Conservation (phyloP, 2,113 vertebrate genomes). For the Ramphastos sulfuratus region DNA sequence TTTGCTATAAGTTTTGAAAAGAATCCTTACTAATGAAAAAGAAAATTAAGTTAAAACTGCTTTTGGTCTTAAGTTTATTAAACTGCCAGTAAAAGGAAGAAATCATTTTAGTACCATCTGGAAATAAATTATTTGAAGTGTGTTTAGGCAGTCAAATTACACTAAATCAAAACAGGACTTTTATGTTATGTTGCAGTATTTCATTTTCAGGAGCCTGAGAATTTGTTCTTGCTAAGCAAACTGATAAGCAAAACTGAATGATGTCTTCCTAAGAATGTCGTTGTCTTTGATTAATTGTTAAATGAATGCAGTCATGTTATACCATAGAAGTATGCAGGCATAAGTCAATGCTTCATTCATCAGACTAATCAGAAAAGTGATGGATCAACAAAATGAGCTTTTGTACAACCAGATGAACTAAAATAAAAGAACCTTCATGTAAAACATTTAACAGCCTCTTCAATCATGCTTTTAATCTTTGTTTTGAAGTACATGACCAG, state of each 20-base stretch:
- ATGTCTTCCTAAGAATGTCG: conserved; percentile 24
- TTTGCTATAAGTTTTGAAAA: background rate
- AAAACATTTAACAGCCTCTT: conserved; percentile 26
- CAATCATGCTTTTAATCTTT: conserved; percentile 28
- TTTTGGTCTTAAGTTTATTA: conserved; percentile 10
- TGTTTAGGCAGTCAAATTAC: conserved; percentile 29
- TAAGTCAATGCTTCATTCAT: conserved; percentile 52
- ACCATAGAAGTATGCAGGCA: background rate
- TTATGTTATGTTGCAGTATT: conserved; percentile 38
- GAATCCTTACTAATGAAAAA: background rate
- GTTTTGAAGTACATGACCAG: conserved; percentile 1
- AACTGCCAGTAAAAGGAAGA: background rate
- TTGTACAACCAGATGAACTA: conserved; percentile 36
- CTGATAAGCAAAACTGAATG: conserved; percentile 42
- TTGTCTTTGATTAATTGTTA: conserved; percentile 51
- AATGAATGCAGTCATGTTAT: background rate
- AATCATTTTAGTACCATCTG: conserved; percentile 10
- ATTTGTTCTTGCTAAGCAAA: conserved; percentile 29
- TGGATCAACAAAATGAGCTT: conserved; percentile 19
- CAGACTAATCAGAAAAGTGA: conserved; percentile 33
- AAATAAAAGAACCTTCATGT: conserved; percentile 32
- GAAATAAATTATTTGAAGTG: conserved; percentile 19
- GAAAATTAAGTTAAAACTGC: background rate
- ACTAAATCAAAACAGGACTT: conserved; percentile 50
- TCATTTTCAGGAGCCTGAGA: conserved; percentile 40